Conservation (phyloP, 2,113 vertebrate genomes). For the Indri indri region DNA sequence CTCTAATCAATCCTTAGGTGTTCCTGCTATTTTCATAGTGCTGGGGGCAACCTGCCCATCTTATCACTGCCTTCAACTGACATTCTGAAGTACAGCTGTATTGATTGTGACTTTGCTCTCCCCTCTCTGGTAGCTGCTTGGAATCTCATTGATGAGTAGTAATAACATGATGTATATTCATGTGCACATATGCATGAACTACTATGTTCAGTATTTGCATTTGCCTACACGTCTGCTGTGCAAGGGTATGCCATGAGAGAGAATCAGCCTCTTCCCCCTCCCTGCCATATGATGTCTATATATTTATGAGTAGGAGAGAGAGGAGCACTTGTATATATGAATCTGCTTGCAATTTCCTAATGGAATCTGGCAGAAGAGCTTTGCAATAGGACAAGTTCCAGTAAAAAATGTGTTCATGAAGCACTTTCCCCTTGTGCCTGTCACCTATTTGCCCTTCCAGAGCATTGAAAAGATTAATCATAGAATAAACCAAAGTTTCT, state of each 20-base stretch:
- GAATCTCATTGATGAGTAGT: conserved; percentile 59
- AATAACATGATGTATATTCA: conserved; percentile 65
- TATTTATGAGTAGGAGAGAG: conserved; percentile 51
- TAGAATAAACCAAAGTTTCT: background rate
- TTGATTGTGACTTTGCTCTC: conserved; percentile 59
- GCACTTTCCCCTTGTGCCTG: background rate
- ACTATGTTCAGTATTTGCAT: conserved; percentile 50
- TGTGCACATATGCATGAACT: conserved; percentile 62
- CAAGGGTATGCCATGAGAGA: conserved; percentile 35
- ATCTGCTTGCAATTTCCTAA: conserved; percentile 75
- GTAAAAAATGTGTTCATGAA: conserved; percentile 54
- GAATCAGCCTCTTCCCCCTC: conserved; percentile 6
- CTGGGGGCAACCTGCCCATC: conserved; percentile 48
- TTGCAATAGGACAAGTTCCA: conserved; percentile 56
- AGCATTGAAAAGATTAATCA: conserved; percentile 44
- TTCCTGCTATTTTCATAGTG: conserved; percentile 56
- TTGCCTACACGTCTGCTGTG: conserved; percentile 58
- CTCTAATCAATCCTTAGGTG: conserved; percentile 71
- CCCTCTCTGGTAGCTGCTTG: conserved; percentile 50
- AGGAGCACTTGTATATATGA: conserved; percentile 55
- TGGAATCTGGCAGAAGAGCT: conserved; percentile 72
- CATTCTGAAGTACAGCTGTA: conserved; percentile 73
- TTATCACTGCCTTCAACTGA: conserved; percentile 48
- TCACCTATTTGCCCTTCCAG: conserved; percentile 55
- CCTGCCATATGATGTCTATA: conserved; percentile 59